Percentiles rank a stretch among this genome's conserved stretches.
These are phyloP conservation scores for Oreamnos americanus DNA, from an alignment of 2,113 vertebrate genomes.

Conservation along the genomic window DNA sequence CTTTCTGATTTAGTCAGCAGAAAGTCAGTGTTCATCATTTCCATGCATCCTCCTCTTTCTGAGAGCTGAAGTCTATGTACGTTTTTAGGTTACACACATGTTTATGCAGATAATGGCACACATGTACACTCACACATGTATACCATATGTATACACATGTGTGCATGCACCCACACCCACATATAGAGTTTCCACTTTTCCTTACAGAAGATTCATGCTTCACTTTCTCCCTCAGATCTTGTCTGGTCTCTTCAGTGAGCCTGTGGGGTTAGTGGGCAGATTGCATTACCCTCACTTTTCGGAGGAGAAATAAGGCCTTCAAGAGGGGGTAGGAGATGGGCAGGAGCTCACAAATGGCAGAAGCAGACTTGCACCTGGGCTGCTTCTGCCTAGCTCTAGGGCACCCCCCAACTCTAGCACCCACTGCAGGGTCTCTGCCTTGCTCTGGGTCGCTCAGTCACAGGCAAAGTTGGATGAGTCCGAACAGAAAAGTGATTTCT, in stretches of 20 bases:
- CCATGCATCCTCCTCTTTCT: not conserved
- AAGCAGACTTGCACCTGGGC: not conserved
- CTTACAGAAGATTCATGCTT: not conserved
- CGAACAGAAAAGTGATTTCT: not conserved
- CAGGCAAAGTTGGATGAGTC: not conserved
- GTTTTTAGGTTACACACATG: not conserved
- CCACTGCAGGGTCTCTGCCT: not conserved
- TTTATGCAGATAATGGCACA: not conserved
- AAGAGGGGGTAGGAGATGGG: not conserved
- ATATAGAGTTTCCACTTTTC: not conserved
- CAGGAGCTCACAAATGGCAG: rapidly evolving
- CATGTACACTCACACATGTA: not conserved
- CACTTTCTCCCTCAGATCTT: not conserved
- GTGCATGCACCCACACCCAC: not conserved
- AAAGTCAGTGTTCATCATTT: not conserved
- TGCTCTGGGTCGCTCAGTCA: not conserved
- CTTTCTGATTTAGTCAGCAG: not conserved
- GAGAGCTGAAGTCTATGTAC: not conserved
- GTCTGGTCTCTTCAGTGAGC: not conserved
- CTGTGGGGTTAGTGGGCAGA: too few species aligned
- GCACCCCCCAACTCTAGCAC: not conserved
- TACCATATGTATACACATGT: not conserved
- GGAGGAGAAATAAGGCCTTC: not conserved
- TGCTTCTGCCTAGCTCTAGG: not conserved
- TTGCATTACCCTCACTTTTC: not conserved